These are phyloP conservation scores for Rhea americana DNA, from an alignment of 2,113 vertebrate genomes.

Conservation along the genomic window DNA sequence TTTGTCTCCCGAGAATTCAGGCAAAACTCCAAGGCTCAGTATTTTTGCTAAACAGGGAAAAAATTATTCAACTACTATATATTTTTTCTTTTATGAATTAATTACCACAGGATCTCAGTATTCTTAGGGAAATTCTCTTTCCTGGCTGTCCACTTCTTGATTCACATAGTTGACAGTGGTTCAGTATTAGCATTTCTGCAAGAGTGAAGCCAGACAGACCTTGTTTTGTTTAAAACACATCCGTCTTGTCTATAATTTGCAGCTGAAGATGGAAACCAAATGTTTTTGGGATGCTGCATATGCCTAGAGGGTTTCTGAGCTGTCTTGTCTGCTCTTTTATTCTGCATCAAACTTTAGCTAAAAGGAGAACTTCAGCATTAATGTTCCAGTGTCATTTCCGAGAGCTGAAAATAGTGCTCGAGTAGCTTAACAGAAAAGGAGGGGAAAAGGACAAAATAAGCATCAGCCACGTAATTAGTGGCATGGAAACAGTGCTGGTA, in stretches of 20 bases:
- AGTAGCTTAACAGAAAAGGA: background rate
- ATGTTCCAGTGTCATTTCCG: constrained; percentile 23
- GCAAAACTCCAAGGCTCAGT: constrained; percentile 24
- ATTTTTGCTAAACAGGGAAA: constrained; percentile 15
- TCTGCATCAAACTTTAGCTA: constrained; percentile 13
- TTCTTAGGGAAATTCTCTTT: constrained; percentile 62
- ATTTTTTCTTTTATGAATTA: constrained; percentile 42
- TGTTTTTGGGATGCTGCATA: constrained; percentile 57
- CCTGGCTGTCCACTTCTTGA: constrained; percentile 50
- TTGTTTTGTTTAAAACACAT: constrained; percentile 65
- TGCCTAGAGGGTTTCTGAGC: constrained; percentile 55
- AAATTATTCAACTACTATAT: background rate
- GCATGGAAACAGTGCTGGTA: background rate
- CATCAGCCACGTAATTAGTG: background rate
- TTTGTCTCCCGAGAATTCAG: constrained; percentile 28
- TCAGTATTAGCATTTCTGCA: constrained; percentile 66
- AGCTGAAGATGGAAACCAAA: constrained; percentile 72
- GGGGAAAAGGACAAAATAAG: background rate
- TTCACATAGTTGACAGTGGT: constrained; percentile 52
- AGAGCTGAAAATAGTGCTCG: constrained; percentile 26
- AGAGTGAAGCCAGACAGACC: constrained; percentile 65
- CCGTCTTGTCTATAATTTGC: constrained; percentile 61
- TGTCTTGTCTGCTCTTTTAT: constrained; percentile 65
- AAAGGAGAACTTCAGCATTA: constrained; percentile 30
- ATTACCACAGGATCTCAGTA: constrained; percentile 46